A percentile compares a stretch with the other conserved stretches of the same genome.
Conservation (phyloP, 2,113 vertebrate genomes). For the Jacana jacana region DNA sequence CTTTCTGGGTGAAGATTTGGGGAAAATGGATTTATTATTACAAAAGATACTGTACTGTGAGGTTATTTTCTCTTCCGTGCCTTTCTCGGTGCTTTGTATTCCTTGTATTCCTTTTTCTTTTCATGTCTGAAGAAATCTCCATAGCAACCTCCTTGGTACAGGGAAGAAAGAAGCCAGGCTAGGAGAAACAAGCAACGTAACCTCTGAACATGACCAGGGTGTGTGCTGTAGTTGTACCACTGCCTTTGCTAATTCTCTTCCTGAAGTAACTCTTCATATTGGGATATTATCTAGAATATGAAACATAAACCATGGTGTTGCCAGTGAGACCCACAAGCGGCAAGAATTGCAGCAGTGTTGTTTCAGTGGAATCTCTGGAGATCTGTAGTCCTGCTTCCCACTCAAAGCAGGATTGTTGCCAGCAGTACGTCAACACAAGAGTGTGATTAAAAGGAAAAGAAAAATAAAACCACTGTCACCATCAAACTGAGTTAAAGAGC, state of each 20-base stretch:
- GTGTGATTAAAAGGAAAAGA: not conserved
- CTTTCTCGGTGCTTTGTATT: not conserved
- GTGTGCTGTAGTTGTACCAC: not conserved
- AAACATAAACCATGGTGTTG: rapidly evolving
- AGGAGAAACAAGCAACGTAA: not conserved
- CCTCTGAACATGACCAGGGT: not conserved
- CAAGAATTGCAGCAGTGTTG: not conserved
- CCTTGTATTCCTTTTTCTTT: not conserved
- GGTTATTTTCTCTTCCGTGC: not conserved
- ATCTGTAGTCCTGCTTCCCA: not conserved
- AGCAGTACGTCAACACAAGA: rapidly evolving
- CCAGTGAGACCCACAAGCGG: not conserved
- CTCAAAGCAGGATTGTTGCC: not conserved
- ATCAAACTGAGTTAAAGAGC: not conserved
- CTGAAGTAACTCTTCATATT: not conserved
- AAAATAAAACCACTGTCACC: not conserved
- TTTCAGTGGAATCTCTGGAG: not conserved
- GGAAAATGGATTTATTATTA: not conserved
- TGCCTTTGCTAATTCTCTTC: not conserved
- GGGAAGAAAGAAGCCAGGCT: not conserved
- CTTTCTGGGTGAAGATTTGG: not conserved
- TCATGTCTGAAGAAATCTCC: constrained; percentile 31
- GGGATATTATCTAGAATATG: not conserved
- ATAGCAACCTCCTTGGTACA: not conserved
- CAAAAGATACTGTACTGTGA: not conserved